phyloP scores from a whole-genome alignment of 2,888 invertebrate species.

The Octonoba sinensis region DNA sequence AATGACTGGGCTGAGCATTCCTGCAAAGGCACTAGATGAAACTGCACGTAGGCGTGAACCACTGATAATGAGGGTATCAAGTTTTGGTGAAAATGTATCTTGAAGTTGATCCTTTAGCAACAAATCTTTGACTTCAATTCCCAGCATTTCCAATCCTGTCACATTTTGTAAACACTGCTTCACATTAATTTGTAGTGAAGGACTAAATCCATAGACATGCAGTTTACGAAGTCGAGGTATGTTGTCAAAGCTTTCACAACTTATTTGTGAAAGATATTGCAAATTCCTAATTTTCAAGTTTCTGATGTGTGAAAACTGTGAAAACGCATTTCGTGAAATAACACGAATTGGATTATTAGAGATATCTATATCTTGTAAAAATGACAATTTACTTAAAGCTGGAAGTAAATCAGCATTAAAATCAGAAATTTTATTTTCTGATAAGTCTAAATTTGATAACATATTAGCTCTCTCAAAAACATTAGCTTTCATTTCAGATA shows the following conservation, averaged over 20 bases:
- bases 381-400: conserved; percentile 80
- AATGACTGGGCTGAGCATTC: conserved; percentile 77
- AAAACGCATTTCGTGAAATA: conserved; percentile 83
- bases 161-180: conserved; percentile 84
- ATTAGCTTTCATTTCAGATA: conserved; percentile 78
- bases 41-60: conserved; percentile 83
- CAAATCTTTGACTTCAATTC: conserved; percentile 88
- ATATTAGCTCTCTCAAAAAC: conserved; percentile 85
- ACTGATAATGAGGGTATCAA: conserved; percentile 81
- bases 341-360: conserved; percentile 86
- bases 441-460: conserved; percentile 83
- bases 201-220: conserved; percentile 82
- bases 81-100: conserved; percentile 82
- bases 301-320: conserved; percentile 78
- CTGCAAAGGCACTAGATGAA: conserved; percentile 86
- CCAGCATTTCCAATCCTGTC: conserved; percentile 79
- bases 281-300: conserved; percentile 79
- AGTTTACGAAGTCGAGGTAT: conserved; percentile 80
- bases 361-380: conserved; percentile 82
- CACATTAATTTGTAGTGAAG: conserved; percentile 81
- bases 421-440: conserved; percentile 76
- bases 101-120: conserved; percentile 80
- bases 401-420: conserved; percentile 74
- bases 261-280: conserved; percentile 81
- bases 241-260: conserved; percentile 83